These are phyloP conservation scores for Cacoxenus indagator DNA, from an alignment of 2,888 invertebrate species.

Conservation along the genomic window DNA sequence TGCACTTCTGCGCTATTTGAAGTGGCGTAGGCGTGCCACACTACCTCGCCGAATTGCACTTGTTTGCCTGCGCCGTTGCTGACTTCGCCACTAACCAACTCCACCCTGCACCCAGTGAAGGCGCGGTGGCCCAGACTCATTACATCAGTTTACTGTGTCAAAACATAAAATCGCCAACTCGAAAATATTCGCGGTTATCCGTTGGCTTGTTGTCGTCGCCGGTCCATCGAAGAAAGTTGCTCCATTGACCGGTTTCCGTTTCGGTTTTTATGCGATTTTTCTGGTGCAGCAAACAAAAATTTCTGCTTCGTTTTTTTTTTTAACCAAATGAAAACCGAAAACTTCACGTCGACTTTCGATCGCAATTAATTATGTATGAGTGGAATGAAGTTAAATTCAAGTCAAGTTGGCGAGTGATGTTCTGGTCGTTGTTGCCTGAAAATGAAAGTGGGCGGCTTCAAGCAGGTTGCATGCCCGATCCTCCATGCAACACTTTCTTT, in stretches of 20 bases:
- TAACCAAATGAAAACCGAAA: slow-evolving; percentile 52
- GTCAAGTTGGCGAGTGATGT: not conserved
- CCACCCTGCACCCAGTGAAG: slow-evolving; percentile 52
- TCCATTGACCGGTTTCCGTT: slow-evolving; percentile 27
- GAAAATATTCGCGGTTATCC: not conserved
- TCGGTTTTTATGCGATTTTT: slow-evolving; percentile 51
- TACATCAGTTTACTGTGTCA: slow-evolving; percentile 64
- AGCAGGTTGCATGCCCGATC: slow-evolving; percentile 10
- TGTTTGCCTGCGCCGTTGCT: not conserved
- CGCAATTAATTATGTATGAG: slow-evolving; percentile 62
- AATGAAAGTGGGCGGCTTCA: slow-evolving; percentile 53
- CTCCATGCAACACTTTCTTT: slow-evolving; percentile 17
- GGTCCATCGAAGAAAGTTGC: slow-evolving; percentile 58
- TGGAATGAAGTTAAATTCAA: not conserved
- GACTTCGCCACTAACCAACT: not conserved
- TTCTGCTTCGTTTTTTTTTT: slow-evolving; percentile 62
- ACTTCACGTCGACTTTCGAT: slow-evolving; percentile 58
- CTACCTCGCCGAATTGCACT: slow-evolving; percentile 1
- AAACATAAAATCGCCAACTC: slow-evolving; percentile 30
- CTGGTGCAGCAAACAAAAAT: slow-evolving; percentile 42
- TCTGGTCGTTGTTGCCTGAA: slow-evolving; percentile 36
- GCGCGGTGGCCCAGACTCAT: too few relatives aligned
- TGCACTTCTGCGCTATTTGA: slow-evolving; percentile 39
- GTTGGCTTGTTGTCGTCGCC: not conserved
- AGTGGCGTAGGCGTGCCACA: slow-evolving; percentile 21